Conservation (phyloP, 2,888 invertebrate species). For the Sinodicranocentrus sp. region DNA sequence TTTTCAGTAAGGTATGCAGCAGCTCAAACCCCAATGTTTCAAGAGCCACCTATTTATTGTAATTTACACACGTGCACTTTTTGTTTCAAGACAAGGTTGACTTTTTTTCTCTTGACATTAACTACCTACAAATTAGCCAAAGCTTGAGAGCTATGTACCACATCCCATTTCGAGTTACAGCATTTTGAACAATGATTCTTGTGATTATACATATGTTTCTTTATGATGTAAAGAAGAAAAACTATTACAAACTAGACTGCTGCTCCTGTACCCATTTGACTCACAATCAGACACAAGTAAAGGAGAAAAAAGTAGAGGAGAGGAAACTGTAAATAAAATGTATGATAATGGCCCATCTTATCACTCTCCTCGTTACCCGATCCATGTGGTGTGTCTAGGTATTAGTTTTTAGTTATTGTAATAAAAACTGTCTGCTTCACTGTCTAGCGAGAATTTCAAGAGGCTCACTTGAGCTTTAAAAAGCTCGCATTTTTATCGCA, state of each 20-base stretch:
- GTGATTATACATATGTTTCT: background rate
- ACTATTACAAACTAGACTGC: background rate
- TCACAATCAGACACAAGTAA: background rate
- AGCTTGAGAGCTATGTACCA: background rate
- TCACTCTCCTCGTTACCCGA: background rate
- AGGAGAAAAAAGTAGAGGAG: background rate
- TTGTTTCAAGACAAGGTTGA: too few species aligned
- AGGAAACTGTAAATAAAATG: background rate
- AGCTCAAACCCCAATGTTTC: too few species aligned
- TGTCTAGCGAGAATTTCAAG: conserved; percentile 23
- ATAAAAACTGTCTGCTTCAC: conserved; percentile 54
- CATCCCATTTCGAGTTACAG: background rate
- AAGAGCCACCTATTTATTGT: too few species aligned
- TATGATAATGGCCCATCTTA: conserved; percentile 2
- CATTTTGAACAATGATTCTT: too few species aligned
- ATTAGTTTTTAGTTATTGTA: conserved; percentile 42
- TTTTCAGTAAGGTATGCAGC: too few species aligned
- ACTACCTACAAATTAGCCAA: too few species aligned
- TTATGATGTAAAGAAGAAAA: background rate
- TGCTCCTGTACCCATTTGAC: background rate
- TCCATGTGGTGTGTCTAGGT: background rate
- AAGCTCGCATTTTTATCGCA: conserved; percentile 54
- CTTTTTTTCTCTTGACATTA: too few species aligned
- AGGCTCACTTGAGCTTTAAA: conserved; percentile 33
- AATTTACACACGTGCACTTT: too few species aligned